Percentiles rank a stretch among this genome's conserved stretches.
These are phyloP conservation scores for Auanema freiburgensis DNA, from an alignment of 2,888 invertebrate genomes.

Conservation along the genomic window DNA sequence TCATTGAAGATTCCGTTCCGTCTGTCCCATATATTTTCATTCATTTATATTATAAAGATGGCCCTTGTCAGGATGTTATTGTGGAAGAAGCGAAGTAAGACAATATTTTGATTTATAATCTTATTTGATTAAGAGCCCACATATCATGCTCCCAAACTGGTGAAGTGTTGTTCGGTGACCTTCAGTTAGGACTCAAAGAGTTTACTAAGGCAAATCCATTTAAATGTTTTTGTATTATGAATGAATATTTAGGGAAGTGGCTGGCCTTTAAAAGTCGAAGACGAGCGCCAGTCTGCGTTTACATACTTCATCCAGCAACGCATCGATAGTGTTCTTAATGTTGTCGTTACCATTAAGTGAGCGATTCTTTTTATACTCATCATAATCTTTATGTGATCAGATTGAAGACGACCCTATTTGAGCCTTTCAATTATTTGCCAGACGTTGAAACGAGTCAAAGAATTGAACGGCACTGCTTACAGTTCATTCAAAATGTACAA, in stretches of 20 bases:
- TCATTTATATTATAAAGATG: constrained; percentile 61
- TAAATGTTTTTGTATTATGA: background rate
- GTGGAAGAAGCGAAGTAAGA: constrained; percentile 49
- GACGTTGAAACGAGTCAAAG: constrained; percentile 47
- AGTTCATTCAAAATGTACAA: constrained; percentile 44
- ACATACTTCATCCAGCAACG: constrained; percentile 51
- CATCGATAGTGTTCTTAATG: constrained; percentile 46
- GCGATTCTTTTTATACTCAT: constrained; percentile 9
- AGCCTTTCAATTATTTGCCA: constrained; percentile 57
- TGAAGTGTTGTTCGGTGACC: constrained; percentile 18
- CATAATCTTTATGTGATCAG: constrained; percentile 7
- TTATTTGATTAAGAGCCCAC: constrained; percentile 1
- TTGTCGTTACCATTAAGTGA: constrained; percentile 54
- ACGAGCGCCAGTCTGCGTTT: constrained; percentile 38
- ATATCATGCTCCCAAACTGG: constrained; percentile 1
- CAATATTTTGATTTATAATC: background rate
- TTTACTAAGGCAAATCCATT: constrained; percentile 13
- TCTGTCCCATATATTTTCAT: constrained; percentile 50
- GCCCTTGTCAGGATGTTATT: constrained; percentile 53
- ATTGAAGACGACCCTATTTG: constrained; percentile 42
- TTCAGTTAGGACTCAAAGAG: constrained; percentile 7
- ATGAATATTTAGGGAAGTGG: constrained; percentile 42
- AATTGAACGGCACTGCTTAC: constrained; percentile 47
- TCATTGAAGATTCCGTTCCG: constrained; percentile 10
- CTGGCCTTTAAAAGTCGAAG: constrained; percentile 50